These are phyloP conservation scores for Atrina japonica DNA, from an alignment of 2,888 invertebrate species.

Conservation along the genomic window DNA sequence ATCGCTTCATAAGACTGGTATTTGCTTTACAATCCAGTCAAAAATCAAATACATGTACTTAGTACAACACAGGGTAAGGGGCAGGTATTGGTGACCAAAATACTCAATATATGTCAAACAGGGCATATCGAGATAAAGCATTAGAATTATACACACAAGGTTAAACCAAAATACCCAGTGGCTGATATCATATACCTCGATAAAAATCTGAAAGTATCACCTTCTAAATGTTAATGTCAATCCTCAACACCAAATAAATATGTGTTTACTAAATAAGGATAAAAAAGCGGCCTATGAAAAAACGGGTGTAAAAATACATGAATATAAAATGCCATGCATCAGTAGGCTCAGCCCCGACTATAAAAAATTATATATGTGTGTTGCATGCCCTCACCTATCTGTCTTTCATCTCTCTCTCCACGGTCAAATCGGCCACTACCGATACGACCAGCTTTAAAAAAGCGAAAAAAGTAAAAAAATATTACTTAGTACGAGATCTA, in stretches of 20 bases:
- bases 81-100: no score
- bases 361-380: slow-evolving; percentile 5
- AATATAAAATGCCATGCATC: not conserved
- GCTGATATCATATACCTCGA: no score
- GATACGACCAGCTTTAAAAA: slow-evolving; percentile 75
- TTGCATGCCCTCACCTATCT: slow-evolving; percentile 57
- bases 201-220: no score
- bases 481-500: slow-evolving; percentile 1
- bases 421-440: slow-evolving; percentile 79
- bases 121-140: no score
- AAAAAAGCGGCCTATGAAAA: slow-evolving; percentile 1
- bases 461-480: slow-evolving; percentile 31
- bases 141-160: no score
- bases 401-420: slow-evolving; percentile 73
- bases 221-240: no score
- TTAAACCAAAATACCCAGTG: no score
- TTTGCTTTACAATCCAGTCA: no score
- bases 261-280: not conserved
- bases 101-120: no score
- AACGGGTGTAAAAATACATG: not conserved
- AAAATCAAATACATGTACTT: no score
- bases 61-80: no score
- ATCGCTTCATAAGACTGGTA: no score
- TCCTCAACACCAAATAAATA: not conserved
- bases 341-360: not conserved